Percentiles rank a stretch among this genome's conserved stretches.
These are phyloP conservation scores for Dryococelus australis DNA, from an alignment of 2,888 invertebrate species.

Conservation along the genomic window DNA sequence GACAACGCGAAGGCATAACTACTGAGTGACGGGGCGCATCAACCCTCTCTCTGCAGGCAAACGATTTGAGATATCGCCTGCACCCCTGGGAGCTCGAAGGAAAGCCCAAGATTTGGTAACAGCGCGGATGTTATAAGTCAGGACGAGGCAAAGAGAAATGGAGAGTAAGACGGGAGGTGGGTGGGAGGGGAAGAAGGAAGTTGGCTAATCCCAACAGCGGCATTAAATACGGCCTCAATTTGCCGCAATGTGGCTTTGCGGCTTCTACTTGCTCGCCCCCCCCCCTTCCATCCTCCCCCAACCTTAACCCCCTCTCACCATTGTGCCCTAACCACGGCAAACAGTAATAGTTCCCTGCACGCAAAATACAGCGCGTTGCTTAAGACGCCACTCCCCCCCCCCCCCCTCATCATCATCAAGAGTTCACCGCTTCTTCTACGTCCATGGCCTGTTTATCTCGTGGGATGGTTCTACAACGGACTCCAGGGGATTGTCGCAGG, in stretches of 20 bases:
- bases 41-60: no score
- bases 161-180: not conserved
- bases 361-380: slow-evolving; percentile 7
- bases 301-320: not conserved
- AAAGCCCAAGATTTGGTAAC: not conserved
- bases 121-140: not conserved
- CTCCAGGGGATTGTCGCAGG: not conserved
- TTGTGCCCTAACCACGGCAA: not conserved
- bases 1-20: no score
- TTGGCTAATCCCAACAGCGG: slow-evolving; percentile 56
- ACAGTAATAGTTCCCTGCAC: not conserved
- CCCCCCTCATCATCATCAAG: no score
- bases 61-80: no score
- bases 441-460: not conserved
- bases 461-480: not conserved
- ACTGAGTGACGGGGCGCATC: no score
- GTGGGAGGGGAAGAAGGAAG: slow-evolving; percentile 7
- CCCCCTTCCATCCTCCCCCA: not conserved
- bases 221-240: slow-evolving; percentile 64
- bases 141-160: not conserved
- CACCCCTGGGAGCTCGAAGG: no score
- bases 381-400: not conserved
- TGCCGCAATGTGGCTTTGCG: slow-evolving; percentile 61
- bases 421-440: no score
- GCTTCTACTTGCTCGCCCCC: slow-evolving; percentile 40